These are phyloP conservation scores for Cryptops parisi DNA, from an alignment of 2,888 invertebrate genomes.

Conservation along the genomic window DNA sequence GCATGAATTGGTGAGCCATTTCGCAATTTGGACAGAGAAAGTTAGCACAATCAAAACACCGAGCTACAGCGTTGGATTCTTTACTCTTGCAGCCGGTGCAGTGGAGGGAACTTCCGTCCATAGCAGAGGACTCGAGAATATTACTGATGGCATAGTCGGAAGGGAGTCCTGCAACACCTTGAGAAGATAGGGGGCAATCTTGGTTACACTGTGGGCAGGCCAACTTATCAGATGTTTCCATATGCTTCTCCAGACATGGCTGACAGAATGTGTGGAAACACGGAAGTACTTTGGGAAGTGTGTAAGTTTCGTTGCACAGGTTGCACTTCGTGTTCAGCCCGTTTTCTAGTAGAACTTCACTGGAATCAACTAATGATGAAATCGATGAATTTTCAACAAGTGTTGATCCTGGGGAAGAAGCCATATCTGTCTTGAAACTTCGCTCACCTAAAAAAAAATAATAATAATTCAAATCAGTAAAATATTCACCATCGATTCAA, in stretches of 20 bases:
- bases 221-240: slow-evolving; percentile 52
- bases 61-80: slow-evolving; percentile 84
- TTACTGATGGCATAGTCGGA: slow-evolving; percentile 46
- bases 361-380: slow-evolving; percentile 10
- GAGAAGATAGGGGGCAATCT: slow-evolving; percentile 36
- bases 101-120: slow-evolving; percentile 26
- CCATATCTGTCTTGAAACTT: slow-evolving; percentile 3
- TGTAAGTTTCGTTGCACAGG: slow-evolving; percentile 59
- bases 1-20: slow-evolving; percentile 98
- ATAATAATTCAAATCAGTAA: neutral
- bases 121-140: slow-evolving; percentile 32
- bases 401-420: slow-evolving; percentile 12
- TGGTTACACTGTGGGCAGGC: slow-evolving; percentile 53
- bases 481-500: neutral
- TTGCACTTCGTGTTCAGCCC: slow-evolving; percentile 39
- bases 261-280: slow-evolving; percentile 77
- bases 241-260: slow-evolving; percentile 57
- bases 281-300: slow-evolving; percentile 57
- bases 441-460: slow-evolving; percentile 10
- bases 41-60: slow-evolving; percentile 92
- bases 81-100: slow-evolving; percentile 96
- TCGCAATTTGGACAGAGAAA: slow-evolving; percentile 94
- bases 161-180: slow-evolving; percentile 49
- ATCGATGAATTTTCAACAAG: slow-evolving; percentile 9
- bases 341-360: slow-evolving; percentile 8